Conservation (phyloP, 2,113 vertebrate species). For the Mastomys natalensis region DNA sequence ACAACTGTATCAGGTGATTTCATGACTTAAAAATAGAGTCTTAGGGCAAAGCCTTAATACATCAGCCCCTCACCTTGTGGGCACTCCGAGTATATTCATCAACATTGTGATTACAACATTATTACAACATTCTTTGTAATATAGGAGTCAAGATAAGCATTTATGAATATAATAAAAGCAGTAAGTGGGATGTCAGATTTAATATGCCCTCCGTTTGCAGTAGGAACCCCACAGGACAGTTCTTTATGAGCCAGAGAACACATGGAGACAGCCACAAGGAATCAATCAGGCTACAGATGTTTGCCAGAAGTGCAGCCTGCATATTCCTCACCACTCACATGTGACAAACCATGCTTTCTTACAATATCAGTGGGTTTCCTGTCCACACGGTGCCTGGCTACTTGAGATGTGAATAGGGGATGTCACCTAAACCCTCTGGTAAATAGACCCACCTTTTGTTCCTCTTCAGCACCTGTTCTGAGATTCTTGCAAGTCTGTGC, state of each 20-base stretch:
- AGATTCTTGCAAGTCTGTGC: not conserved
- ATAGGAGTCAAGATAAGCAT: not conserved
- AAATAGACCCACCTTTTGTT: not conserved
- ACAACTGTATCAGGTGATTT: not conserved
- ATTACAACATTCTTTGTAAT: not conserved
- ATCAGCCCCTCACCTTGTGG: not conserved
- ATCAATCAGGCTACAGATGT: not conserved
- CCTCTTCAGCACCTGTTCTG: not conserved
- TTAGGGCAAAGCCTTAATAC: not conserved
- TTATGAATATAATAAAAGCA: not conserved
- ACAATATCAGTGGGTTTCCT: not conserved
- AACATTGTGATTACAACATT: not conserved
- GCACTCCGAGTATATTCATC: too few relatives aligned
- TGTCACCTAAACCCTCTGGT: not conserved
- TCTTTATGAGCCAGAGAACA: not conserved
- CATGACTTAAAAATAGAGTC: not conserved
- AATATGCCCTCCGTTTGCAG: not conserved
- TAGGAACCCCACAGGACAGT: not conserved
- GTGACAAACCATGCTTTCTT: not conserved
- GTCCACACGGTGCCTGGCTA: not conserved
- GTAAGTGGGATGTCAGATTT: not conserved
- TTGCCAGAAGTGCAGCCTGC: not conserved
- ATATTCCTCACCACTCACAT: not conserved
- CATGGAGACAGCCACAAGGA: not conserved
- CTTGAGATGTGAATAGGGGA: not conserved